Percentiles rank a stretch among this genome's conserved stretches.
Conservation (phyloP, 2,797 vertebrate genomes). For the Heterohyrax brucei region DNA sequence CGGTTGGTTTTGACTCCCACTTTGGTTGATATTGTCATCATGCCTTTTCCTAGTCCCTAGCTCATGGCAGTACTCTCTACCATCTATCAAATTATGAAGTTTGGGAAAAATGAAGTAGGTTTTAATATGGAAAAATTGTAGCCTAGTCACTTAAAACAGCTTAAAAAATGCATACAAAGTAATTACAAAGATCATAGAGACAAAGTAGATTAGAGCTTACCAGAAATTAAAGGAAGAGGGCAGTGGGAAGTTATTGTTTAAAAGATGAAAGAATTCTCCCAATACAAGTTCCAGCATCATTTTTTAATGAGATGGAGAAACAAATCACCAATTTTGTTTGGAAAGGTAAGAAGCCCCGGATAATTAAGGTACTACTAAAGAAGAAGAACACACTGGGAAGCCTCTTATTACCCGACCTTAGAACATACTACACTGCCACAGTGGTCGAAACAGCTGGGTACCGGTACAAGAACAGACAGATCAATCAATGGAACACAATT, state of each 20-base stretch:
- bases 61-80: background rate
- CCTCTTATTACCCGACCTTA: no score
- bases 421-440: no score
- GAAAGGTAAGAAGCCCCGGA: no score
- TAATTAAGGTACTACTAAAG: no score
- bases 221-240: background rate
- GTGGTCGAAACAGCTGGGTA: no score
- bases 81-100: constrained; percentile 1
- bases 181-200: background rate
- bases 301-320: no score
- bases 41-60: background rate
- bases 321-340: no score
- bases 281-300: no score
- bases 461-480: no score
- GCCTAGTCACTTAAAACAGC: constrained; percentile 22
- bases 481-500: no score
- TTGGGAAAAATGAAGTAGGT: constrained; percentile 17
- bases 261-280: background rate
- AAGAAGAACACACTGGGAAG: no score
- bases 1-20: background rate
- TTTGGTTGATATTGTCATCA: background rate
- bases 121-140: constrained; percentile 55
- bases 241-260: background rate
- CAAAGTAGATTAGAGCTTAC: background rate
- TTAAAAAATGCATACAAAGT: constrained; percentile 22